Evolutionary conservation across 2,888 invertebrate genomes (phyloP).

Genomic region (Spisula solida): DNA sequence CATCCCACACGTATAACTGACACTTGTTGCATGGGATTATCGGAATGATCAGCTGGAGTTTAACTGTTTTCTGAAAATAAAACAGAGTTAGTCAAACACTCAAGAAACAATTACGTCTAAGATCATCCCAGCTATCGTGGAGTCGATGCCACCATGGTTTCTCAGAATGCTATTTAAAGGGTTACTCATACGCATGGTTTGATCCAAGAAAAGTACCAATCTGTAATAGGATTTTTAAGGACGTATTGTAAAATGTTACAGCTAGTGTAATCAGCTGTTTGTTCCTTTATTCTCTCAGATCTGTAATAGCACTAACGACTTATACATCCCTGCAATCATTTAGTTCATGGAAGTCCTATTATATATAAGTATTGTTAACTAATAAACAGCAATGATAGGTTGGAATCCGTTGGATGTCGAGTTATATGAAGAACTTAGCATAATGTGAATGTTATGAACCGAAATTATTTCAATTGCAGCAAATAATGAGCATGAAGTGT

Average conservation of each 20-base stretch:
- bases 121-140: neutral
- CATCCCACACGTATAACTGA: neutral
- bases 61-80: neutral
- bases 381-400: neutral
- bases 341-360: neutral
- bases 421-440: neutral
- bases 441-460: neutral
- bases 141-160: neutral
- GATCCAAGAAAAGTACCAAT: neutral
- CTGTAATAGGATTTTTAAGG: neutral
- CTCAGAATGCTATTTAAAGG: neutral
- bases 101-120: neutral
- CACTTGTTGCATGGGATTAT: neutral
- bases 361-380: neutral
- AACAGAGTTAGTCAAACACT: constrained; percentile 15
- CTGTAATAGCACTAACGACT: neutral
- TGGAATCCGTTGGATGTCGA: neutral
- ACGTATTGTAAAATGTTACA: neutral
- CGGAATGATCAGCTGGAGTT: neutral
- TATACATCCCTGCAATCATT: neutral
- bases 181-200: neutral
- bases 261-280: neutral
- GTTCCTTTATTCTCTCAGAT: neutral
- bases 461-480: neutral
- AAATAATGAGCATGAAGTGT: neutral